Conservation (phyloP, 2,113 vertebrate genomes). For the Hippopotamus amphibius region DNA sequence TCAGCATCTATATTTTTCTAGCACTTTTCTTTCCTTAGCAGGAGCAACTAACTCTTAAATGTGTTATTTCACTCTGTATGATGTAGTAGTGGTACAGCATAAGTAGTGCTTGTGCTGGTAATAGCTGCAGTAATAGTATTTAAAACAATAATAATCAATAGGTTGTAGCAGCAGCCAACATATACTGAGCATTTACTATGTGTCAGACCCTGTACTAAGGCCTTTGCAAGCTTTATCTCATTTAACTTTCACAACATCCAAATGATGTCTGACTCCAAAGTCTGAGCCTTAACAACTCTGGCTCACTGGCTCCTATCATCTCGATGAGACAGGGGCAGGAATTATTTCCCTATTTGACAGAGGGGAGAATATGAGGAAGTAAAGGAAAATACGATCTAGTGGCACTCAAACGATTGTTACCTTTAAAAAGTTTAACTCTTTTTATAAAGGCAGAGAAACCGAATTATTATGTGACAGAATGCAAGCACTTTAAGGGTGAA, state of each 20-base stretch:
- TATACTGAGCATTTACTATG: neutral
- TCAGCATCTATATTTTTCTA: neutral
- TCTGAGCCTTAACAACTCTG: neutral
- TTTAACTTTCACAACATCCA: neutral
- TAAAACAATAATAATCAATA: neutral
- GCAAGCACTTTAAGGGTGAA: slow-evolving; percentile 41
- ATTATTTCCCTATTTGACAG: neutral
- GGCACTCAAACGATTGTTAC: neutral
- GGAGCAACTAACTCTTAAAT: neutral
- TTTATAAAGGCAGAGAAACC: slow-evolving; percentile 12
- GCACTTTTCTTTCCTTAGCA: neutral
- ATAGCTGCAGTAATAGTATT: neutral
- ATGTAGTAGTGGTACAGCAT: neutral
- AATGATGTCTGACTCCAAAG: neutral
- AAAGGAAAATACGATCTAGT: neutral
- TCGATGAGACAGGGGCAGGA: neutral
- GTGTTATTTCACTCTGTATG: neutral
- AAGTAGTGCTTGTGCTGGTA: neutral
- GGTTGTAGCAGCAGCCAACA: neutral
- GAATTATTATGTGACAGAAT: slow-evolving; percentile 9
- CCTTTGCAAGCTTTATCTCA: neutral
- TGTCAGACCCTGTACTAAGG: neutral
- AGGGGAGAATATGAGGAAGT: neutral
- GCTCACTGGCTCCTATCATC: neutral
- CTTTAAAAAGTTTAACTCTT: slow-evolving; percentile 7